Evolutionary conservation across 2,888 invertebrate genomes (phyloP), one percentile per base, ranked within the genome.

Genomic region (Amphipyra tragopoginis): DNA sequence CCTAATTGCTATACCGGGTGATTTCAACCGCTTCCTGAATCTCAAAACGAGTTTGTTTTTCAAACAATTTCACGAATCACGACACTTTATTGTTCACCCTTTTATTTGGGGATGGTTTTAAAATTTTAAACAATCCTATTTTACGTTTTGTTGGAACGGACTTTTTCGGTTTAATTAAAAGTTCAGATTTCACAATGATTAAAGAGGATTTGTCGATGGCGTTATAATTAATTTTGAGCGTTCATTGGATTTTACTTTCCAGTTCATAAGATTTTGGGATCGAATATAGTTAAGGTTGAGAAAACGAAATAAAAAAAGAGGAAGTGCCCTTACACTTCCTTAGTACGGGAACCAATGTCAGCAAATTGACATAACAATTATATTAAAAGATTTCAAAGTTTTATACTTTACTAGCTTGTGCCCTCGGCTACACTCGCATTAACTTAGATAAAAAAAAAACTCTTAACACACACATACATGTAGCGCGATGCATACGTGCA

Each of bases 1-100:
- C 68, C 60, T 69, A 55, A 21, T 13, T 38, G 29, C 29, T 29
- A 29, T 39, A 52, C 52, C 56, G 49, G 9, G 7, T 42, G 47
- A 59, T 56, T 36, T 39, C 53, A 14, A 65, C 68, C 55, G 60
- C 49, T 63, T 57, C 43, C 38, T 45, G 43, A 78, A 57, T 59
- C 55, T 39, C 51, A 48, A 58, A 65, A 66, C 71, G 50, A 65
- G 50, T 67, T 77, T 77, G 64, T 74, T 74, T 59, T 57, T 55
- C 64, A 63, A 65, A 76, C 68, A 75, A 78, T 72, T 78, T 64
- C 59, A 72, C 64, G 59, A 72, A 68, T 67, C 75, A 63, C 63
- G 50, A 65, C 61, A 60, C 61, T 72, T 72, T 65, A 72, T 59
- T 55, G 62, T 65, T 39, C 40, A 66, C 54, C 67, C 65, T 68